phyloP scores from a whole-genome alignment of 2,888 invertebrate species.

The Actias luna region DNA sequence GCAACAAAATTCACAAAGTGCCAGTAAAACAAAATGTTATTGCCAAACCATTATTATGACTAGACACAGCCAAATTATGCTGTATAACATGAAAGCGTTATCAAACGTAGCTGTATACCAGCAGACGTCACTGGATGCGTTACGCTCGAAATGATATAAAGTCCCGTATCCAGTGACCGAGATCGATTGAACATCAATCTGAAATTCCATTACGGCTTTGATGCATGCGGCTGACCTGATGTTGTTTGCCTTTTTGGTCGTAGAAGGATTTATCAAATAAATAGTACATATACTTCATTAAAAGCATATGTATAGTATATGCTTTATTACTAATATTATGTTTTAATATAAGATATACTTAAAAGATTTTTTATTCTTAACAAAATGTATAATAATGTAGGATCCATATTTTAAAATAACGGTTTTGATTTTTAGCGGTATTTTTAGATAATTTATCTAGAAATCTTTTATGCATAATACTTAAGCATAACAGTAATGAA shows the following conservation, averaged over 20 bases:
- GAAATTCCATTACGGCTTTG: background rate
- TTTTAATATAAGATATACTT: too few species aligned
- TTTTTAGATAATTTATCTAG: too few species aligned
- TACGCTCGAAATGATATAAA: slow-evolving; percentile 6
- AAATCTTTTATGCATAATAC: too few species aligned
- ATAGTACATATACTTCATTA: background rate
- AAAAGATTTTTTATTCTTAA: too few species aligned
- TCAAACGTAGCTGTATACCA: slow-evolving; percentile 14
- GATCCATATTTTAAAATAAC: too few species aligned
- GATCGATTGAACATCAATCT: background rate
- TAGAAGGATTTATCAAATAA: background rate
- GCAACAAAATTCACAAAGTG: background rate
- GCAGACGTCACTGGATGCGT: slow-evolving; percentile 10
- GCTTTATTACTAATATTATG: too few species aligned
- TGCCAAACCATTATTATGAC: background rate
- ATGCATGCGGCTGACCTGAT: background rate
- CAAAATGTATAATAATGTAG: too few species aligned
- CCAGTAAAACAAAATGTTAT: background rate
- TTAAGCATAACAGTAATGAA: too few species aligned
- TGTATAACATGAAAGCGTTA: slow-evolving; percentile 7
- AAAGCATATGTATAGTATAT: background rate
- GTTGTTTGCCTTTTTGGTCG: background rate
- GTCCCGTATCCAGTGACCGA: background rate
- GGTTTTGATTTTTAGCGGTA: too few species aligned
- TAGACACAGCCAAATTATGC: background rate